Evolutionary conservation across 2,113 vertebrate genomes (phyloP).

Genomic region (Bubo bubo): DNA sequence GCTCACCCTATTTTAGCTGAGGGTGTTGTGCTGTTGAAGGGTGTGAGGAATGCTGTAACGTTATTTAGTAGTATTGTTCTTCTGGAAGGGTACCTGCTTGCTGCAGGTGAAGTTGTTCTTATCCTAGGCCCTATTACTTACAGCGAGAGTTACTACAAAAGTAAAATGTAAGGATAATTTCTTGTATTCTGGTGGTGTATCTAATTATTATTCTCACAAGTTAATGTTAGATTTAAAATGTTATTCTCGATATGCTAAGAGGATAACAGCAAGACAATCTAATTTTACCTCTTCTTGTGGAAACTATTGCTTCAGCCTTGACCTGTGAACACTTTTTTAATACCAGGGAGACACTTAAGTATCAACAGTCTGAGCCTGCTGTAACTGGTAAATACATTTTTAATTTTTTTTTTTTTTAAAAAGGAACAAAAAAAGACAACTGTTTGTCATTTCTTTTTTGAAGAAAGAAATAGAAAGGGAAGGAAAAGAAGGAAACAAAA

Average conservation of each 20-base stretch:
- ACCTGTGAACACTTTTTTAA: neutral
- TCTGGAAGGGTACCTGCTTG: neutral
- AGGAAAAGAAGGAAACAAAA: constrained; percentile 3
- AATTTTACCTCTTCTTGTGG: neutral
- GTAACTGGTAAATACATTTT: neutral
- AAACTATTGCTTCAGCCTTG: neutral
- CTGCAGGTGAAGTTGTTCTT: neutral
- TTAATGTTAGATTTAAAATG: neutral
- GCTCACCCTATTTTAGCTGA: neutral
- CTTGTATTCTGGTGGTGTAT: neutral
- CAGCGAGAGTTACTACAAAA: neutral
- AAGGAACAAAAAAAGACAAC: neutral
- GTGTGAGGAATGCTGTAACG: neutral
- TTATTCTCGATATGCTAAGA: neutral
- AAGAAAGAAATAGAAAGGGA: neutral
- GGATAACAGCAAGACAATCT: neutral
- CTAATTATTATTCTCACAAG: neutral
- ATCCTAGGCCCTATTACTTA: neutral
- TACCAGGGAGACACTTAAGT: neutral
- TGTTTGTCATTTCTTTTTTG: neutral
- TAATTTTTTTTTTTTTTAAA: neutral
- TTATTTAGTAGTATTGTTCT: neutral
- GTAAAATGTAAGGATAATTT: neutral
- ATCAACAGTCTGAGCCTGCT: neutral
- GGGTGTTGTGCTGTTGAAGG: neutral